Evolutionary conservation across 2,113 vertebrate species (phyloP).

Genomic region (Turdus rufiventris): DNA sequence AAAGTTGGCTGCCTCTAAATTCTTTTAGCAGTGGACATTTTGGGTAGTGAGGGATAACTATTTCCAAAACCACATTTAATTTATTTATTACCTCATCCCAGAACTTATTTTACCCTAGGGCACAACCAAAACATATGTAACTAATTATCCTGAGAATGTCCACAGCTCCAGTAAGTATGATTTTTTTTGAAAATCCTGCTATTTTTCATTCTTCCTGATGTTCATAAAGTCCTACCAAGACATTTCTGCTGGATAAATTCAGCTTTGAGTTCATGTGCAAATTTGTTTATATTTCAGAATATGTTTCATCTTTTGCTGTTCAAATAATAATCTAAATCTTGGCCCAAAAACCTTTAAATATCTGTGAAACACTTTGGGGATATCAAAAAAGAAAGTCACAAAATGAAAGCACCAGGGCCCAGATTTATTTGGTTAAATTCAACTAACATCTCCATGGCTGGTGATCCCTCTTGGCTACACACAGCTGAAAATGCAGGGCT

Average conservation of each 20-base stretch:
- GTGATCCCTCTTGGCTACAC: constrained; percentile 20
- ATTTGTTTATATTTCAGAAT: constrained; percentile 1
- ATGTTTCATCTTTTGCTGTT: not conserved
- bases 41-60: constrained; percentile 47
- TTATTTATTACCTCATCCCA: constrained; percentile 70
- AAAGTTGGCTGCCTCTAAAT: constrained; percentile 13
- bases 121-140: constrained; percentile 65
- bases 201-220: constrained; percentile 50
- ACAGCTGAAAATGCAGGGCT: not conserved
- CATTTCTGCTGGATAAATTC: constrained; percentile 14
- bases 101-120: constrained; percentile 63
- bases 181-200: not conserved
- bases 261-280: not conserved
- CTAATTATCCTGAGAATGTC: constrained; percentile 65
- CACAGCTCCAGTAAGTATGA: constrained; percentile 38
- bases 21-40: constrained; percentile 54
- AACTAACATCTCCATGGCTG: not conserved
- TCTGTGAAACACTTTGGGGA: not conserved
- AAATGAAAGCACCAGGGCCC: not conserved
- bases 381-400: not conserved
- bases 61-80: constrained; percentile 67
- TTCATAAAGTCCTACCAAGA: not conserved
- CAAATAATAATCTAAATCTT: not conserved
- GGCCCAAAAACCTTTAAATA: not conserved
- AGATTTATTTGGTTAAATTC: not conserved